Conservation (phyloP, 2,113 vertebrate species). For the Corydoras maculifer region DNA sequence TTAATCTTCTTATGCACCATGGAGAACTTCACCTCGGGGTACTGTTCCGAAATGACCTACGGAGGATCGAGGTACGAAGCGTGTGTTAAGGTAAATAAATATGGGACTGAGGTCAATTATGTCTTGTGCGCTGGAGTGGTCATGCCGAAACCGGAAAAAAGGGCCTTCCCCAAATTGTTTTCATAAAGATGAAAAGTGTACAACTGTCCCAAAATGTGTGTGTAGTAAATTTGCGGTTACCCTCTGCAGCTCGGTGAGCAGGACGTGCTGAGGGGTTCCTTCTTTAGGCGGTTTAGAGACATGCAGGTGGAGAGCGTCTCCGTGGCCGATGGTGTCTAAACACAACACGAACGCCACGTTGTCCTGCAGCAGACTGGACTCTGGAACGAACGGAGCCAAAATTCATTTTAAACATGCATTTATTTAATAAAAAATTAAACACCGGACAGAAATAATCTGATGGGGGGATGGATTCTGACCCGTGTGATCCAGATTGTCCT, state of each 20-base stretch:
- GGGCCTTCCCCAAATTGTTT: too few species aligned
- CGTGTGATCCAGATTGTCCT: slow-evolving; percentile 95
- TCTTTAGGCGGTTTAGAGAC: slow-evolving; percentile 96
- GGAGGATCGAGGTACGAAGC: too few species aligned
- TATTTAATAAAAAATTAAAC: not conserved
- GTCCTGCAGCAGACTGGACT: slow-evolving; percentile 96
- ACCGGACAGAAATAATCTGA: not conserved
- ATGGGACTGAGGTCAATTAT: too few species aligned
- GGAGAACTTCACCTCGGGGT: slow-evolving; percentile 86
- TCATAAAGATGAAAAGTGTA: too few species aligned
- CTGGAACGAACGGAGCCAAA: slow-evolving; percentile 42
- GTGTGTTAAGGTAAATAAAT: too few species aligned
- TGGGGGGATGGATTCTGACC: slow-evolving; percentile 57
- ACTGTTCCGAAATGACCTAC: slow-evolving; percentile 78
- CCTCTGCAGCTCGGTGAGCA: slow-evolving; percentile 85
- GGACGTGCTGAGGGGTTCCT: slow-evolving; percentile 79
- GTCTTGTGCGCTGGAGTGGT: too few species aligned
- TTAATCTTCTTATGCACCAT: slow-evolving; percentile 99
- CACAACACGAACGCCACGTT: slow-evolving; percentile 96
- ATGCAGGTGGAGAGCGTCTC: slow-evolving; percentile 80
- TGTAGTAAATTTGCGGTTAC: slow-evolving; percentile 50
- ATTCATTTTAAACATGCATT: not conserved
- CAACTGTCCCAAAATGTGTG: not conserved
- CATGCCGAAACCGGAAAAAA: accelerated
- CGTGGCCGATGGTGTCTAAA: slow-evolving; percentile 86